These are phyloP conservation scores for Callipepla californica DNA, from an alignment of 2,113 vertebrate genomes.

Conservation along the genomic window DNA sequence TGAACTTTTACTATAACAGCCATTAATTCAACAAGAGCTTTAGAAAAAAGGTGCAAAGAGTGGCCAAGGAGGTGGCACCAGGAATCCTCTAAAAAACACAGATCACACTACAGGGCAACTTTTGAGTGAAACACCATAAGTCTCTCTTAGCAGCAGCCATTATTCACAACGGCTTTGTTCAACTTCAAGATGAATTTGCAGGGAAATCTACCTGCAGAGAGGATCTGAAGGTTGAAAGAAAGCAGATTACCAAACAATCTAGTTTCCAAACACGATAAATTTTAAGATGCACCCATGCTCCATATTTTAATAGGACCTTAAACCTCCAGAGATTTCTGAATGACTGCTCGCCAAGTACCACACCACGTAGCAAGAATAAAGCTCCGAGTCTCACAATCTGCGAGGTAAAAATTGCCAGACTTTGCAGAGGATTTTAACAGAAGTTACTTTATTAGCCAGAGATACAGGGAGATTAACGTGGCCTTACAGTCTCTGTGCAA, in stretches of 20 bases:
- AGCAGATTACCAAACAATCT: neutral
- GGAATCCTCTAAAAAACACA: neutral
- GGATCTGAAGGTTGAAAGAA: constrained; percentile 1
- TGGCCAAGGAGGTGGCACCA: fast-evolving
- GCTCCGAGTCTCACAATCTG: neutral
- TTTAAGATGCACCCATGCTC: neutral
- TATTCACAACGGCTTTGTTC: neutral
- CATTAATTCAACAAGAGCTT: neutral
- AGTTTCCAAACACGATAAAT: neutral
- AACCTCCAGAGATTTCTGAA: neutral
- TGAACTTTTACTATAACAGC: neutral
- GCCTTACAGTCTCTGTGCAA: neutral
- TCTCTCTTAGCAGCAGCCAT: neutral
- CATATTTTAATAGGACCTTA: neutral
- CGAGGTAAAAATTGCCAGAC: neutral
- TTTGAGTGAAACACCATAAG: neutral
- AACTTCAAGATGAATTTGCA: neutral
- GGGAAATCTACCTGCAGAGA: neutral
- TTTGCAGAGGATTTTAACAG: constrained; percentile 4
- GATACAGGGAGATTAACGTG: constrained; percentile 5
- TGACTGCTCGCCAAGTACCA: neutral
- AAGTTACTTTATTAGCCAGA: constrained; percentile 35
- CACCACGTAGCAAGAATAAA: neutral
- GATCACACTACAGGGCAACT: neutral
- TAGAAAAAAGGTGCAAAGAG: neutral